A percentile compares a stretch with the other conserved stretches of the same genome.
Conservation (phyloP, 2,113 vertebrate genomes). For the Diadophis punctatus region DNA sequence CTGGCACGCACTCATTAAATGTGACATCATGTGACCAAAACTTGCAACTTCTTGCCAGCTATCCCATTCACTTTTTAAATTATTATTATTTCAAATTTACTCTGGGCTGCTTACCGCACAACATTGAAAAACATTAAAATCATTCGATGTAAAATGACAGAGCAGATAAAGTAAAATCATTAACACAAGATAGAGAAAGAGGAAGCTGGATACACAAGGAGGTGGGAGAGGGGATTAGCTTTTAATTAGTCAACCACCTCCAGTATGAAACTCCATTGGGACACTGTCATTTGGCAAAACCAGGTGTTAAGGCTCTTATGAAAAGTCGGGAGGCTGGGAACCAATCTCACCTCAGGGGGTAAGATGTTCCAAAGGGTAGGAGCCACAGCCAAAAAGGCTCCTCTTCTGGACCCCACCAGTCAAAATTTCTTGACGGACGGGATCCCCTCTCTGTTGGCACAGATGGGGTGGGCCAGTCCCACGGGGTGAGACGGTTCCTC, state of each 20-base stretch:
- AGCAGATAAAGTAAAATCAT: neutral
- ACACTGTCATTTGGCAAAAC: neutral
- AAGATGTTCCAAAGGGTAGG: neutral
- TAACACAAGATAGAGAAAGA: neutral
- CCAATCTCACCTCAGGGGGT: neutral
- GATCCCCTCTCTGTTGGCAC: neutral
- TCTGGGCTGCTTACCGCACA: neutral
- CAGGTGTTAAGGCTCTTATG: neutral
- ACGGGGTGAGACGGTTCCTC: neutral
- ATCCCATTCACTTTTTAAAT: neutral
- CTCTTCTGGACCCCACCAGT: neutral
- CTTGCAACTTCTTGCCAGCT: neutral
- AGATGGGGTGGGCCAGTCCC: neutral
- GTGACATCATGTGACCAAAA: neutral
- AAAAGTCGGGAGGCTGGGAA: neutral
- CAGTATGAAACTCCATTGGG: neutral
- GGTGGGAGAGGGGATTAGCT: neutral
- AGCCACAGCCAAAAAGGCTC: neutral
- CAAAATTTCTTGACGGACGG: neutral
- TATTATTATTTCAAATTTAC: neutral
- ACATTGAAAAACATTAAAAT: neutral
- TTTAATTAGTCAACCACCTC: neutral
- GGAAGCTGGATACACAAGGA: neutral
- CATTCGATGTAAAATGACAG: neutral
- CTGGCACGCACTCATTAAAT: neutral